A percentile compares a stretch with the other conserved stretches of the same genome.
phyloP scores from a whole-genome alignment of 2,113 vertebrate genomes.

The Platichthys stellatus region DNA sequence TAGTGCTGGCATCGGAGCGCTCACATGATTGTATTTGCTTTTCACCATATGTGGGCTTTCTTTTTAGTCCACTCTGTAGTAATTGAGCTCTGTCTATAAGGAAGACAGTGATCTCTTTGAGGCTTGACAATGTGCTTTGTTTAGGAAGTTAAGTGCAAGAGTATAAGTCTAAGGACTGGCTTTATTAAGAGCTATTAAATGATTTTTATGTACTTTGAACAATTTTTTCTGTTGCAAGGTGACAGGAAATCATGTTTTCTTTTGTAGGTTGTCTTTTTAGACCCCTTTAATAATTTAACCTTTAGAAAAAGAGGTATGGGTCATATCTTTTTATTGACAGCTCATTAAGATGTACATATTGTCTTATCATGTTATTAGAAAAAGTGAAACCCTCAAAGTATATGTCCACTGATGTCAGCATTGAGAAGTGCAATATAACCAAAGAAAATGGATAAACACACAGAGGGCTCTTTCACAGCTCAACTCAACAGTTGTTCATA shows the following conservation, averaged over 20 bases:
- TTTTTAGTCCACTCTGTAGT: not conserved
- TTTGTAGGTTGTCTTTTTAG: not conserved
- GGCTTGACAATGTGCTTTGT: not conserved
- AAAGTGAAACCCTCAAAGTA: not conserved
- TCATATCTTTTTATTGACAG: not conserved
- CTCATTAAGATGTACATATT: not conserved
- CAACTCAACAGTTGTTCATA: not conserved
- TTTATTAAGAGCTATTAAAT: not conserved
- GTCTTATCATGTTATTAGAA: not conserved
- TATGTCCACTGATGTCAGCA: not conserved
- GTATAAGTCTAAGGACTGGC: not conserved
- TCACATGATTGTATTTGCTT: slow-evolving; percentile 8
- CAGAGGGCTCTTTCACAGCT: not conserved
- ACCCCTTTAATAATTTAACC: not conserved
- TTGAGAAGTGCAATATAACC: not conserved
- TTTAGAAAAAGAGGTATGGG: not conserved
- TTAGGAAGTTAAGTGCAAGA: not conserved
- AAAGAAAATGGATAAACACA: not conserved
- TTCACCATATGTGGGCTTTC: not conserved
- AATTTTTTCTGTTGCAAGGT: not conserved
- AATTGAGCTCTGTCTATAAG: too few relatives aligned
- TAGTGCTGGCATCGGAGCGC: slow-evolving; percentile 9
- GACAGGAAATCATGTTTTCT: not conserved
- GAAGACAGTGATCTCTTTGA: too few relatives aligned
- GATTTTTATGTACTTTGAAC: not conserved